Percentiles rank a stretch among this genome's conserved stretches.
Evolutionary conservation across 2,113 vertebrate species (phyloP).

Genomic region (Melanerpes formicivorus): DNA sequence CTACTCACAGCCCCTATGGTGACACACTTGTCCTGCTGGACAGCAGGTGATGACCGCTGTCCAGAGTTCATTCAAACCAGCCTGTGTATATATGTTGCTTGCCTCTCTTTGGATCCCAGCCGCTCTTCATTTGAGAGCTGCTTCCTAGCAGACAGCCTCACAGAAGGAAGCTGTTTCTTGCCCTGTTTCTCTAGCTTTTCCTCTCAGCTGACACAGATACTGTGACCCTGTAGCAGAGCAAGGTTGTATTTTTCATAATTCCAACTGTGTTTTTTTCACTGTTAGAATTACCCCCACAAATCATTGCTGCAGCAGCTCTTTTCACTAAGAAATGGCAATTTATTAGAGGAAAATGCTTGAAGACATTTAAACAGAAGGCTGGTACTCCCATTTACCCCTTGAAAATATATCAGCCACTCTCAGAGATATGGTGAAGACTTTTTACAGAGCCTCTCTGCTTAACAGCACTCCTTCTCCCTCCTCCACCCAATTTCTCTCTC

Average conservation of each 20-base stretch:
- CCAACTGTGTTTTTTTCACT: neutral
- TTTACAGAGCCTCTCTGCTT: neutral
- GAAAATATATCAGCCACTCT: neutral
- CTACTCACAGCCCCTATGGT: rapidly evolving
- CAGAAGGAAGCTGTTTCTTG: neutral
- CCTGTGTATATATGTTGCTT: neutral
- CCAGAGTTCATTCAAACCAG: neutral
- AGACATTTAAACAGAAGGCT: neutral
- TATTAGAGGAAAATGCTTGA: neutral
- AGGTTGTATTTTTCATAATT: neutral
- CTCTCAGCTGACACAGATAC: neutral
- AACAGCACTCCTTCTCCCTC: neutral
- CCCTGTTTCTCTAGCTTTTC: neutral
- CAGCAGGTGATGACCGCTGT: neutral
- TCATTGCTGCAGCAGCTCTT: neutral
- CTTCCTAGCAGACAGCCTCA: neutral
- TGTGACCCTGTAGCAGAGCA: neutral
- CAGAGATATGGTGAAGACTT: neutral
- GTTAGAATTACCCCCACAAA: neutral
- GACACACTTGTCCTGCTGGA: neutral
- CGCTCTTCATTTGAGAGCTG: neutral
- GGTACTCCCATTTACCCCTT: neutral
- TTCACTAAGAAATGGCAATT: neutral
- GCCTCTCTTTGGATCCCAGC: neutral
- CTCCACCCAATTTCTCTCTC: neutral